Conservation (phyloP, 2,797 vertebrate species). For the Helostoma temminkii region DNA sequence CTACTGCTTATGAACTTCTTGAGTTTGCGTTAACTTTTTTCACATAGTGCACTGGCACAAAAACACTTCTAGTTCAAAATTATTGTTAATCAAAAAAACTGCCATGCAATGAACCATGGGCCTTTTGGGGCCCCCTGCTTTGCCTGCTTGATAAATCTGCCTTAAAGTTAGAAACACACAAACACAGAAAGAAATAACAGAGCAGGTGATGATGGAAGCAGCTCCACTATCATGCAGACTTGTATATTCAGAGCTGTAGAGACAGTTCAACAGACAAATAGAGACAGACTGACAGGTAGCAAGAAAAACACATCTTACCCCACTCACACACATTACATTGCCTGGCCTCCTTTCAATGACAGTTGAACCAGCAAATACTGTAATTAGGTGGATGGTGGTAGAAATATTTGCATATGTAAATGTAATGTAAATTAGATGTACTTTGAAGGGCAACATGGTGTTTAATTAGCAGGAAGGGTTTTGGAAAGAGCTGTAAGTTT, state of each 20-base stretch:
- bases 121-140: not conserved
- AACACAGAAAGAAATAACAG: not conserved
- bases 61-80: not conserved
- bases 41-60: not conserved
- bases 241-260: conserved; percentile 1
- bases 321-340: conserved; percentile 13
- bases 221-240: conserved; percentile 28
- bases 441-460: conserved; percentile 62
- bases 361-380: conserved; percentile 67
- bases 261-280: conserved; percentile 18
- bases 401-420: conserved; percentile 74
- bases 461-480: conserved; percentile 56
- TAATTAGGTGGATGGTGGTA: conserved; percentile 72
- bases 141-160: conserved; percentile 4
- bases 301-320: conserved; percentile 25
- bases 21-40: not conserved
- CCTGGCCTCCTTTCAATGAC: conserved; percentile 57
- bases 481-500: conserved; percentile 26
- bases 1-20: too few relatives aligned
- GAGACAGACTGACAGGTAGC: conserved; percentile 49
- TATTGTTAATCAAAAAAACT: conserved; percentile 15
- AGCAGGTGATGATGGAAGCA: conserved; percentile 22
- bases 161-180: conserved; percentile 8
- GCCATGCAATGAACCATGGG: not conserved
- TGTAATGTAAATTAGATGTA: conserved; percentile 68